Conservation (phyloP, 1,140 invertebrate species). For the Metopolophium dirhodum region DNA sequence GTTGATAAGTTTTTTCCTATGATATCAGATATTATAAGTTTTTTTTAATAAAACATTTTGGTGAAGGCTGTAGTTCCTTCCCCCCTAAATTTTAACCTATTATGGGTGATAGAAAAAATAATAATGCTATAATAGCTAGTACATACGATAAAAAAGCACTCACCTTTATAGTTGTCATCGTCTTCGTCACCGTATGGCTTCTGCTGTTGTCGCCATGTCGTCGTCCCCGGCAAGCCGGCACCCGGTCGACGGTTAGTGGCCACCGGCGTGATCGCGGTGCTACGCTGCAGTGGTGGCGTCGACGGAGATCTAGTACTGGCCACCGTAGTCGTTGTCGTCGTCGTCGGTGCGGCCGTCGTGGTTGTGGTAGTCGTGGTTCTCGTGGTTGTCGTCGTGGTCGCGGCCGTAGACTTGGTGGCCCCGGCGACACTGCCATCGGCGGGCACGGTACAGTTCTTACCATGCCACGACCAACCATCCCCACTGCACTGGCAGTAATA, state of each 20-base stretch:
- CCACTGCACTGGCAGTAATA: slow-evolving; percentile 89
- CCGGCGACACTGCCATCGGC: slow-evolving; percentile 59
- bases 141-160: background rate
- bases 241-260: background rate
- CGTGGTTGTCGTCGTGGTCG: background rate
- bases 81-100: background rate
- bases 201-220: background rate
- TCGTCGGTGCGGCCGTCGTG: background rate
- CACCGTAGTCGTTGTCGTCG: background rate
- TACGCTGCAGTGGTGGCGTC: background rate
- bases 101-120: background rate
- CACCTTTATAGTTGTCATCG: background rate
- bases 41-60: background rate
- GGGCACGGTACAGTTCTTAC: slow-evolving; percentile 85
- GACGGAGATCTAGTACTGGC: background rate
- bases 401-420: slow-evolving; percentile 66
- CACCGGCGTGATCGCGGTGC: background rate
- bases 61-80: background rate
- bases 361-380: background rate
- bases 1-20: background rate
- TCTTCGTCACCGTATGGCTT: background rate
- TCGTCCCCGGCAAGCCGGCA: background rate
- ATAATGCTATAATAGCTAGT: background rate
- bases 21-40: background rate
- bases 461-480: slow-evolving; percentile 72